phyloP scores from a whole-genome alignment of 2,888 invertebrate species.

The Saturnia pavonia region DNA sequence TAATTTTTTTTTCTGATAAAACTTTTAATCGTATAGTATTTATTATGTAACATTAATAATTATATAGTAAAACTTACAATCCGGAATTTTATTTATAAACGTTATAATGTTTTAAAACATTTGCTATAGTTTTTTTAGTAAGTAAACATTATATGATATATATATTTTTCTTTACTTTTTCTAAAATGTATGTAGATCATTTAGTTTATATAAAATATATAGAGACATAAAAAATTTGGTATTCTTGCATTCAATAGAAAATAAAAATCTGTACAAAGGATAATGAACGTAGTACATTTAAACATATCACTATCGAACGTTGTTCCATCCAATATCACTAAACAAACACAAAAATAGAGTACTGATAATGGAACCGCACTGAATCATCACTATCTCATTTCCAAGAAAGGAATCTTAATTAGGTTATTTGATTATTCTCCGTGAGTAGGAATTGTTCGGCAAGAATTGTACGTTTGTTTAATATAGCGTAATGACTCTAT shows the following conservation, averaged over 20 bases:
- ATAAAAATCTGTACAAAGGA: conserved; percentile 24
- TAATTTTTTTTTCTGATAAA: background rate
- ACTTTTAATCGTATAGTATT: background rate
- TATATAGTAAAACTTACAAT: too few relatives aligned
- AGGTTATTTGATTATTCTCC: conserved; percentile 23
- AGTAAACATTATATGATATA: too few relatives aligned
- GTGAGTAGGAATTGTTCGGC: background rate
- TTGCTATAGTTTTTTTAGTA: background rate
- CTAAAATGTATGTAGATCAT: background rate
- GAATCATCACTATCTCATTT: conserved; percentile 48
- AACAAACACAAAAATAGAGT: conserved; percentile 45
- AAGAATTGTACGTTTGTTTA: background rate
- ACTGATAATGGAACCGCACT: conserved; percentile 44
- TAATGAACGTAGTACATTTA: conserved; percentile 31
- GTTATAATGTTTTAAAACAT: background rate
- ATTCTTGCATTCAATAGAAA: conserved; percentile 19
- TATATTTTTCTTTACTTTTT: too few relatives aligned
- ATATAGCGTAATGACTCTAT: background rate
- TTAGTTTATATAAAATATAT: background rate
- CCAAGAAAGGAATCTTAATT: conserved; percentile 46
- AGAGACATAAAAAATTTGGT: background rate
- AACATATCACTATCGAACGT: conserved; percentile 41
- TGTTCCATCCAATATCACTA: conserved; percentile 37
- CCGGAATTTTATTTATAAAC: too few relatives aligned
- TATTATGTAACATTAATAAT: too few relatives aligned